A percentile compares a stretch with the other conserved stretches of the same genome.
These are phyloP conservation scores for Meiosimyza platycephala DNA, from an alignment of 2,888 invertebrate species.

Conservation along the genomic window DNA sequence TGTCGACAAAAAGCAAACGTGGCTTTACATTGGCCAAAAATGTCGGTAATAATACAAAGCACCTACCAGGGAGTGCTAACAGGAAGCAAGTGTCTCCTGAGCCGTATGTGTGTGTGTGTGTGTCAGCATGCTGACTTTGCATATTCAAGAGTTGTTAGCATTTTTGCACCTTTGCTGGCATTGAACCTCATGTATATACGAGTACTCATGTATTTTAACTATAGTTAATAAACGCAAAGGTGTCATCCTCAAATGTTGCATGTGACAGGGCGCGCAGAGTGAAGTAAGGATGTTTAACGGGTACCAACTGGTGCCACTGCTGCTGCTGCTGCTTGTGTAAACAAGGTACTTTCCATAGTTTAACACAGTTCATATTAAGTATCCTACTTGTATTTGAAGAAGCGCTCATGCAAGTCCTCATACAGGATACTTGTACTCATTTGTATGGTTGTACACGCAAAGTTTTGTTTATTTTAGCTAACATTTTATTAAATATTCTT, in stretches of 20 bases:
- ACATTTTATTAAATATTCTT: too few relatives aligned
- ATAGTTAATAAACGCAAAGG: too few relatives aligned
- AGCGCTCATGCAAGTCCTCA: background rate
- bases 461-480: too few relatives aligned
- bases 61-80: background rate
- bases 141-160: background rate
- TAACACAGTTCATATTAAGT: background rate
- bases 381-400: constrained; percentile 6
- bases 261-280: background rate
- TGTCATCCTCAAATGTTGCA: background rate
- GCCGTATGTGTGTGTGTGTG: background rate
- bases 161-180: background rate
- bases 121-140: constrained; percentile 6
- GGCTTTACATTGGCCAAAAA: constrained; percentile 7
- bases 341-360: constrained; percentile 3
- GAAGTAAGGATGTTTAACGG: background rate
- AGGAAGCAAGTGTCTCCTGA: background rate
- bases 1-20: constrained; percentile 14
- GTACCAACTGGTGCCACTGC: background rate
- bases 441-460: too few relatives aligned
- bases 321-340: background rate
- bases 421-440: too few relatives aligned
- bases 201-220: too few relatives aligned
- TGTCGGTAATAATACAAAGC: background rate
- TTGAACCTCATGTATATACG: too few relatives aligned